phyloP scores from a whole-genome alignment of 2,113 vertebrate species.

The Tilapia sparmanii region DNA sequence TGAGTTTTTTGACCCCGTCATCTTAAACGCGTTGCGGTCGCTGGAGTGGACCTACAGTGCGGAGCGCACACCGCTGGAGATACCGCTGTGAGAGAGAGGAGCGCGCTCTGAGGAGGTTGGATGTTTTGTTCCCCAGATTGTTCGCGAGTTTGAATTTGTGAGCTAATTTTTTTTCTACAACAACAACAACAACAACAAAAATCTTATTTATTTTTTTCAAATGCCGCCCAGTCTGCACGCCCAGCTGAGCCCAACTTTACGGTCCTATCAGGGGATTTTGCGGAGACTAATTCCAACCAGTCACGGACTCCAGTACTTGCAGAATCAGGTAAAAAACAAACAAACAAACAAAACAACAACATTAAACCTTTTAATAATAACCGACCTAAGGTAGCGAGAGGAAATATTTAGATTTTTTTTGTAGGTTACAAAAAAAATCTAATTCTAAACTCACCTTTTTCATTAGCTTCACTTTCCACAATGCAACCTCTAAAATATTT shows the following conservation, averaged over 20 bases:
- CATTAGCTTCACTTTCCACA: not conserved
- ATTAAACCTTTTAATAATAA: not conserved
- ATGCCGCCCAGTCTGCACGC: slow-evolving; percentile 4
- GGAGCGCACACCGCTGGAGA: slow-evolving; percentile 19
- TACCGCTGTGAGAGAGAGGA: not conserved
- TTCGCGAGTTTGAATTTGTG: not conserved
- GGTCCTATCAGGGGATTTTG: slow-evolving; percentile 17
- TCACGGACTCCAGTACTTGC: slow-evolving; percentile 18
- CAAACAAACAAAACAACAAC: not conserved
- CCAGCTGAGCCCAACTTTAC: slow-evolving; percentile 14
- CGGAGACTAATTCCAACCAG: slow-evolving; percentile 15
- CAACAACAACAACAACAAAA: not conserved
- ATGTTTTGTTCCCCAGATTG: not conserved
- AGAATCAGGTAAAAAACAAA: slow-evolving; percentile 40
- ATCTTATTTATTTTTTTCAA: not conserved
- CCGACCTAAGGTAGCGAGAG: not conserved
- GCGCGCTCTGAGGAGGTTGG: not conserved
- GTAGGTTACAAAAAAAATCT: no score
- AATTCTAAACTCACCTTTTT: not conserved
- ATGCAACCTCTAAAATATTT: not conserved
- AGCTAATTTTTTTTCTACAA: not conserved
- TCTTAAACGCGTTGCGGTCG: not conserved
- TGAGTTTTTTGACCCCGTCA: not conserved
- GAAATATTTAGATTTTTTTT: not conserved
- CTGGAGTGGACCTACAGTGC: slow-evolving; percentile 24